Evolutionary conservation across 2,113 vertebrate genomes (phyloP).

Genomic region (Hyperopisus bebe): DNA sequence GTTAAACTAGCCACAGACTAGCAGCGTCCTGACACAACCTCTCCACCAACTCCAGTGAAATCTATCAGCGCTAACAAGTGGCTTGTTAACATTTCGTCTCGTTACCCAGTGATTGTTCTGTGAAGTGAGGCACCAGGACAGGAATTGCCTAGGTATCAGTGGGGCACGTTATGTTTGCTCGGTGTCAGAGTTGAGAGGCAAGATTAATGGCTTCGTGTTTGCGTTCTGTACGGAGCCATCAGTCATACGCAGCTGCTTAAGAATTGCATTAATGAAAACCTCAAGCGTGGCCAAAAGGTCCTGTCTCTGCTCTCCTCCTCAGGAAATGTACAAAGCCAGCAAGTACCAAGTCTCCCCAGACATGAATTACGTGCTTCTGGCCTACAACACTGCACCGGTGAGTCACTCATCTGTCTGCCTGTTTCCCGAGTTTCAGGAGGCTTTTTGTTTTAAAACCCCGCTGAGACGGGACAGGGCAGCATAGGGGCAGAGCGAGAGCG

Average conservation of each 20-base stretch:
- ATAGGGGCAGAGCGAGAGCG: background rate
- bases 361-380: conserved; percentile 81
- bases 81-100: conserved; percentile 26
- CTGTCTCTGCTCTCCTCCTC: conserved; percentile 35
- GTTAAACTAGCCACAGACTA: background rate
- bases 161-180: conserved; percentile 45
- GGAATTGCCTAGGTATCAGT: conserved; percentile 24
- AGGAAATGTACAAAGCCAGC: conserved; percentile 88
- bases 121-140: conserved; percentile 14
- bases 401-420: conserved; percentile 55
- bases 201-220: conserved; percentile 52
- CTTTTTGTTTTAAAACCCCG: background rate
- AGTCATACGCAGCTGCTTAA: conserved; percentile 49
- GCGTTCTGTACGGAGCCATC: conserved; percentile 35
- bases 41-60: background rate
- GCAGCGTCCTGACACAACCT: background rate
- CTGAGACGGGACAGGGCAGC: background rate
- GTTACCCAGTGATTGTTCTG: background rate
- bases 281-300: conserved; percentile 38
- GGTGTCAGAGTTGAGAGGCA: conserved; percentile 28
- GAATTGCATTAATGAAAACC: conserved; percentile 45
- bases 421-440: conserved; percentile 41
- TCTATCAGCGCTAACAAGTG: conserved; percentile 10
- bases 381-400: conserved; percentile 83
- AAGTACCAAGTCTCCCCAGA: conserved; percentile 91